A percentile compares a stretch with the other conserved stretches of the same genome.
Evolutionary conservation across 2,797 vertebrate genomes (phyloP).

Genomic region (Cheirogaleus major): DNA sequence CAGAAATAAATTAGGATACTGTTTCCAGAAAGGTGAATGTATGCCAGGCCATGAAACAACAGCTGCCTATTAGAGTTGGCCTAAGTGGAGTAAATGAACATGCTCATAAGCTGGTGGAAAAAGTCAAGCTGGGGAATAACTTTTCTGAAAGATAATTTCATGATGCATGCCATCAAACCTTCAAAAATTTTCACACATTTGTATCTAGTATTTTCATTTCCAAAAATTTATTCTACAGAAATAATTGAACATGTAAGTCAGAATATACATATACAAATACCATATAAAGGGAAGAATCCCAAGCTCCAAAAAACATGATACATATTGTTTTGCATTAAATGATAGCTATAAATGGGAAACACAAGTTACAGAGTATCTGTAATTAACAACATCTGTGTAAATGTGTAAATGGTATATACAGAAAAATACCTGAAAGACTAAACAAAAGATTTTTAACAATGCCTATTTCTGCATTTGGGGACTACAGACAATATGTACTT

Average conservation of each 20-base stretch:
- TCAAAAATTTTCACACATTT: background rate
- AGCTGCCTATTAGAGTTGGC: no score
- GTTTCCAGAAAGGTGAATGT: background rate
- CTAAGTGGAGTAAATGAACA: background rate
- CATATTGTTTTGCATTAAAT: background rate
- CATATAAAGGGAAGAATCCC: background rate
- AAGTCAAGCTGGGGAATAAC: background rate
- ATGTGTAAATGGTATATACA: background rate
- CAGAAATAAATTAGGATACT: background rate
- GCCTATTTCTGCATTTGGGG: background rate
- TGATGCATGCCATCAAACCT: background rate
- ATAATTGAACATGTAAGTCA: background rate
- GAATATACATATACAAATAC: background rate
- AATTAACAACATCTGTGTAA: background rate
- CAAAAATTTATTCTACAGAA: background rate
- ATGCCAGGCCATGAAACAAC: background rate
- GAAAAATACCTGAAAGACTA: background rate
- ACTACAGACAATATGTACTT: background rate
- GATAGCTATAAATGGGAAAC: background rate
- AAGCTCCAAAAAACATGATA: background rate
- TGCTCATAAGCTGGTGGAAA: background rate
- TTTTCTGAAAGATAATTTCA: background rate
- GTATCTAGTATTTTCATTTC: background rate
- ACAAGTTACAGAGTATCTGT: background rate
- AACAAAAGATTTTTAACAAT: background rate